Conservation (phyloP, 2,797 vertebrate species). For the Eurystomus glaucurus region DNA sequence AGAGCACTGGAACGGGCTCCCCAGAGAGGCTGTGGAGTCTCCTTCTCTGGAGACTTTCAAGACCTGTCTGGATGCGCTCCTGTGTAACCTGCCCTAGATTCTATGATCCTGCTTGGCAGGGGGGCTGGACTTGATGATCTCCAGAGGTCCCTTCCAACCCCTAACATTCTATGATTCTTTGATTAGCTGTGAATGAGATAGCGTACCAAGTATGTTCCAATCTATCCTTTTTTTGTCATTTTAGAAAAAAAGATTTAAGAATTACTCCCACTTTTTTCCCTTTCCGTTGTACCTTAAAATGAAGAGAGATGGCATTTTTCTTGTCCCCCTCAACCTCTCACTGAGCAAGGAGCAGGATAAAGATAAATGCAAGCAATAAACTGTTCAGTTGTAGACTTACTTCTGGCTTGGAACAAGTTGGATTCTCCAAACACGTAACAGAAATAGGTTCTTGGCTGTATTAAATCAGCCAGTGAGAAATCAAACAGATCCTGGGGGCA, state of each 20-base stretch:
- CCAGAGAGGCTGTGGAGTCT: too few relatives aligned
- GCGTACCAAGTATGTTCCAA: not conserved
- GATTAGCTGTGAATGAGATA: not conserved
- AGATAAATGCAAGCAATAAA: slow-evolving; percentile 37
- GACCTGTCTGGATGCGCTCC: too few relatives aligned
- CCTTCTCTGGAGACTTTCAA: too few relatives aligned
- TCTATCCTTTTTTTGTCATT: not conserved
- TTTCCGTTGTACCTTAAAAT: not conserved
- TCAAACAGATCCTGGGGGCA: slow-evolving; percentile 18
- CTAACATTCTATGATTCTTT: too few relatives aligned
- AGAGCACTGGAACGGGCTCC: too few relatives aligned
- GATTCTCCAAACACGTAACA: not conserved
- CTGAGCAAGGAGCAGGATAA: not conserved
- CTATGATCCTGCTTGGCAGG: too few relatives aligned
- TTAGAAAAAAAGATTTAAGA: not conserved
- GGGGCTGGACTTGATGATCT: too few relatives aligned
- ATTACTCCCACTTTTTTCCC: not conserved
- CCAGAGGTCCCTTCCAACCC: too few relatives aligned
- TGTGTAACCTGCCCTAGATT: too few relatives aligned
- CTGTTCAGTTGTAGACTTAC: not conserved
- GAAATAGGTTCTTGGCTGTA: slow-evolving; percentile 39
- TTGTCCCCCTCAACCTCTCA: not conserved
- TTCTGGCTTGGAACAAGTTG: not conserved
- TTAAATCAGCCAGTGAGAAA: slow-evolving; percentile 14
- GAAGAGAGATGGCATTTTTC: not conserved